These are phyloP conservation scores for Lycocerus yunnanus DNA, from an alignment of 2,888 invertebrate genomes.

Conservation along the genomic window DNA sequence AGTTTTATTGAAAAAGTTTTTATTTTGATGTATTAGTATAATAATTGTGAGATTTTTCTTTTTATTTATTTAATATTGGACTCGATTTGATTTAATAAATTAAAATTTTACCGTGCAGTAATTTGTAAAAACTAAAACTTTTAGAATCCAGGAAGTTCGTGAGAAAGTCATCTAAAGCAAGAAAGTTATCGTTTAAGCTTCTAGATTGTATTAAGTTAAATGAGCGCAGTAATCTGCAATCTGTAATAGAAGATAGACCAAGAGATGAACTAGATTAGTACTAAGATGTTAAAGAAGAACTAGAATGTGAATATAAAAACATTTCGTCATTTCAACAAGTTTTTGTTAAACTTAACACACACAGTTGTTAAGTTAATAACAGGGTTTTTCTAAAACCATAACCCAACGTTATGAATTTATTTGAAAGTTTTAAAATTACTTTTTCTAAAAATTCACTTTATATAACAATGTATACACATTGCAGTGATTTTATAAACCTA, in stretches of 20 bases:
- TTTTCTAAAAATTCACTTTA: not conserved
- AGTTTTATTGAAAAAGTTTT: not conserved
- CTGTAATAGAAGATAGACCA: not conserved
- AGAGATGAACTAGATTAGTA: not conserved
- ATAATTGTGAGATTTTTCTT: not conserved
- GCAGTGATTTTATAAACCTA: not conserved
- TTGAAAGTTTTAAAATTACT: not conserved
- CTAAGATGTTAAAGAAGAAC: not conserved
- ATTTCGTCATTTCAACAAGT: not conserved
- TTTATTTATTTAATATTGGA: not conserved
- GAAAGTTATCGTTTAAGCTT: conserved; percentile 3
- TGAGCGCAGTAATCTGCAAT: not conserved
- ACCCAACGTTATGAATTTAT: not conserved
- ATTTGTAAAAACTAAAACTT: not conserved
- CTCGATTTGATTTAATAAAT: not conserved
- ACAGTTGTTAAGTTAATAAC: no score
- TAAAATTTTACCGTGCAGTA: not conserved
- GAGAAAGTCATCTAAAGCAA: not conserved
- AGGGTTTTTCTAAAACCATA: no score
- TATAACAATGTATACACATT: not conserved
- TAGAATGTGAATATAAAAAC: not conserved
- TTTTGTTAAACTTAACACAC: not conserved
- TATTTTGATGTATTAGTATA: not conserved
- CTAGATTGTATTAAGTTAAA: conserved; percentile 3
- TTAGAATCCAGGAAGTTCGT: not conserved